Evolutionary conservation across 2,113 vertebrate genomes (phyloP).

Genomic region (Holacanthus passer): DNA sequence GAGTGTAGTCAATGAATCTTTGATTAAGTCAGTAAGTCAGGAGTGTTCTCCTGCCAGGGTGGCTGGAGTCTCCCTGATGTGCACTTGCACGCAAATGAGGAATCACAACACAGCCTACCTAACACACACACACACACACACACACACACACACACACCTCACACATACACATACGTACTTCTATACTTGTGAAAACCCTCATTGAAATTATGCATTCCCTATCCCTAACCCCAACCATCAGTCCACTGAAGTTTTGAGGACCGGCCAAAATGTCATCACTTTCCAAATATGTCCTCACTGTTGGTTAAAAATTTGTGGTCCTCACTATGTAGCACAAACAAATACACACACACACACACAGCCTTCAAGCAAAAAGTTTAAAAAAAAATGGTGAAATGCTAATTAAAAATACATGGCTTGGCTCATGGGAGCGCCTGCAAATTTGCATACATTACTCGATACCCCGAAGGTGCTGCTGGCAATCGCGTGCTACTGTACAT

Average conservation of each 20-base stretch:
- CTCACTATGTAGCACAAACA: too few species aligned
- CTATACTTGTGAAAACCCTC: too few species aligned
- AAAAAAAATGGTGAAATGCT: constrained; percentile 23
- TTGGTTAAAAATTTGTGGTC: too few species aligned
- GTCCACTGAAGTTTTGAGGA: too few species aligned
- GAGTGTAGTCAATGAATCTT: constrained; percentile 54
- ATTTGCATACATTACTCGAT: constrained; percentile 60
- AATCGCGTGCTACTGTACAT: constrained; percentile 39
- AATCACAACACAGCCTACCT: constrained; percentile 26
- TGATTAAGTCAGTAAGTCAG: constrained; percentile 45
- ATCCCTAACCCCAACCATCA: too few species aligned
- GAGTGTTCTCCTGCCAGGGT: neutral
- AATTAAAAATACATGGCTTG: constrained; percentile 63
- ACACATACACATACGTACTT: constrained; percentile 8
- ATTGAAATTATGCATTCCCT: too few species aligned
- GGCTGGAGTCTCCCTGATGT: constrained; percentile 34
- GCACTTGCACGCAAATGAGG: constrained; percentile 37
- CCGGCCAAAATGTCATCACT: too few species aligned
- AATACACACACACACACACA: constrained; percentile 5
- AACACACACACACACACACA: constrained; percentile 12
- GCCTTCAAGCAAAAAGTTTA: constrained; percentile 23
- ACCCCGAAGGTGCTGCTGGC: constrained; percentile 31
- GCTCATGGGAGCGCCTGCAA: constrained; percentile 14
- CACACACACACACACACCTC: constrained; percentile 10
- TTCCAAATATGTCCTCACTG: too few species aligned